Conservation (phyloP, 2,113 vertebrate genomes). For the Calidris pugnax region DNA sequence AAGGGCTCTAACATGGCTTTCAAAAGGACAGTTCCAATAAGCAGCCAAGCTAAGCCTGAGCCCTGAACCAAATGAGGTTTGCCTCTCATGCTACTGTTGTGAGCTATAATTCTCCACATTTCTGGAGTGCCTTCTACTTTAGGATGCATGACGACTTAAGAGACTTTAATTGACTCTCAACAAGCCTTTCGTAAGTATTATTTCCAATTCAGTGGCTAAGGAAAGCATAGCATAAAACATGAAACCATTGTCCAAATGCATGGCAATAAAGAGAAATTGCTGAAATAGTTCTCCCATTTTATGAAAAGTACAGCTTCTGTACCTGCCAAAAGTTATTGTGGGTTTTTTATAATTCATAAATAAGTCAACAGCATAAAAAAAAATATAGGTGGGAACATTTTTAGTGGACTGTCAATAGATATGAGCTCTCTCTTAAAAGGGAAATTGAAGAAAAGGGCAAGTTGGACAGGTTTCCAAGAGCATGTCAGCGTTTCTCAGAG, state of each 20-base stretch:
- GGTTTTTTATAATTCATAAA: neutral
- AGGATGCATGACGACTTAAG: neutral
- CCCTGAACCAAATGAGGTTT: neutral
- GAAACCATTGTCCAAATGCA: neutral
- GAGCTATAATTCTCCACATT: neutral
- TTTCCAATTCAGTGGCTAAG: neutral
- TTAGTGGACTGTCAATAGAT: neutral
- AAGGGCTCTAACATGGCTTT: neutral
- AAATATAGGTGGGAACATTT: neutral
- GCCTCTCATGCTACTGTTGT: neutral
- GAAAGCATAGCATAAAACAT: conserved; percentile 1
- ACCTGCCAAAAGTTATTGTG: neutral
- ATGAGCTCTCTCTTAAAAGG: neutral
- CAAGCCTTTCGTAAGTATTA: neutral
- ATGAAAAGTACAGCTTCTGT: neutral
- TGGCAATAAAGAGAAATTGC: neutral
- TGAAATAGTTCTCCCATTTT: neutral
- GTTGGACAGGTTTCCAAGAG: neutral
- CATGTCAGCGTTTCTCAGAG: neutral
- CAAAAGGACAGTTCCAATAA: neutral
- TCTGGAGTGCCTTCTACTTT: neutral
- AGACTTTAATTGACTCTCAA: neutral
- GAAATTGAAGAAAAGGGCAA: neutral
- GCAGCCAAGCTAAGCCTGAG: neutral
- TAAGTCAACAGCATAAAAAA: neutral